Base-by-base conservation (phyloP, 2,113 vertebrate genomes). In the Cranoglanis bouderius region DNA sequence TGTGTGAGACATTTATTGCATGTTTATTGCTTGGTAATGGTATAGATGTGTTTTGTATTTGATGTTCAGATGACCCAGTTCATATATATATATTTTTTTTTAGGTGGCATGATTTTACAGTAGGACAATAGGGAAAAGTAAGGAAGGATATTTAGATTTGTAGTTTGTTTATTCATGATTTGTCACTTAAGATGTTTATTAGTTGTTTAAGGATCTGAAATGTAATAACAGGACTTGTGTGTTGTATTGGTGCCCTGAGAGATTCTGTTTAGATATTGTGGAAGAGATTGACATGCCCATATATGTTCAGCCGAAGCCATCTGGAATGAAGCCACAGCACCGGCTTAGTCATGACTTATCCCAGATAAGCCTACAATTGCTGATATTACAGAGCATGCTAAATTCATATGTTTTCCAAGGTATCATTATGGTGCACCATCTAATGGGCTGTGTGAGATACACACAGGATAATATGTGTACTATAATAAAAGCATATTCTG, bases 1-100 rank as follows among this genome's bases (percentile, higher is more conserved):
- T 51, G 57, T 53, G 21, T 38, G 13, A 57, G 29, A 83, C 18
- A 38, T 59, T n/a, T 90, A 63, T 83, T 86, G 43, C 19, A 53
- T 65, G 51, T 83, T 61, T 53, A 77, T 19, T 51, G 4, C 63
- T 40, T 74, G 16, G 35, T 40, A 21, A 51, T 53, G 24, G 38
- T 29, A 29, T 9, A 26, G 21, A 1, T 57, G 7, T 35, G 49
- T 14, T 38, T 51, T 38, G 12, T 40, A 13, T 53, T 21, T 46
- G 18, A 55, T 9, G 14, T n/a, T 4, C 16, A 35, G 78, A 55
- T 0, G 19, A 19, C n/a, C 49, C n/a, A 32, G 10, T 24, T 82
- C 26, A 21, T 21, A 46, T 51, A 14, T 78, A n/a, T n/a, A n/a
- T n/a, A n/a, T 43, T 2, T 0, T 43, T 13, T 51, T 43, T 38